A percentile compares a stretch with the other conserved stretches of the same genome.
Evolutionary conservation across 1,140 invertebrate species (phyloP).

Genomic region (Meloidogyne chitwoodi): DNA sequence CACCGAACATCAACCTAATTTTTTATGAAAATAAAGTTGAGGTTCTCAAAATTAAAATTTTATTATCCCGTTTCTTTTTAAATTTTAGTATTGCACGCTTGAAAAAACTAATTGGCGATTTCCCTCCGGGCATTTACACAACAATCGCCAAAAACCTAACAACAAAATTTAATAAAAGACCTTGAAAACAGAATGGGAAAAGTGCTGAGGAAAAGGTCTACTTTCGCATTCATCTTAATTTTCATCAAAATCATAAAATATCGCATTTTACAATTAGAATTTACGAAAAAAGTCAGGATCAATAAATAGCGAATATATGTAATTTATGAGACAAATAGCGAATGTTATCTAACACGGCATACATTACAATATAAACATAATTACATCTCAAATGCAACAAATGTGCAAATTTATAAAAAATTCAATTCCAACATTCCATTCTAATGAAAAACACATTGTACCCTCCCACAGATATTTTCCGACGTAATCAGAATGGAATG

Average conservation of each 20-base stretch:
- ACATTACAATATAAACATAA: too few relatives aligned
- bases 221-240: not conserved
- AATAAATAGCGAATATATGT: too few relatives aligned
- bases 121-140: not conserved
- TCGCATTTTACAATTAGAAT: not conserved
- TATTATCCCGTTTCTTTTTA: not conserved
- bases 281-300: too few relatives aligned
- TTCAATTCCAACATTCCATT: not conserved
- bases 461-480: not conserved
- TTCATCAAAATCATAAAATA: not conserved
- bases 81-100: not conserved
- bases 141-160: not conserved
- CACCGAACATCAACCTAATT: too few relatives aligned
- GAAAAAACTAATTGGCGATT: not conserved
- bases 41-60: not conserved
- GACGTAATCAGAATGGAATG: not conserved
- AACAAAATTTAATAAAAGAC: not conserved
- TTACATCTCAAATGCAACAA: too few relatives aligned
- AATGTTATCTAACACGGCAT: too few relatives aligned
- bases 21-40: too few relatives aligned
- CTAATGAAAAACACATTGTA: not conserved
- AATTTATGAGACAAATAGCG: too few relatives aligned
- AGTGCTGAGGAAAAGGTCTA: not conserved
- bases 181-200: not conserved
- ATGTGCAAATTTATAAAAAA: not conserved